Evolutionary conservation across 2,113 vertebrate genomes (phyloP).

Genomic region (Podiceps cristatus): DNA sequence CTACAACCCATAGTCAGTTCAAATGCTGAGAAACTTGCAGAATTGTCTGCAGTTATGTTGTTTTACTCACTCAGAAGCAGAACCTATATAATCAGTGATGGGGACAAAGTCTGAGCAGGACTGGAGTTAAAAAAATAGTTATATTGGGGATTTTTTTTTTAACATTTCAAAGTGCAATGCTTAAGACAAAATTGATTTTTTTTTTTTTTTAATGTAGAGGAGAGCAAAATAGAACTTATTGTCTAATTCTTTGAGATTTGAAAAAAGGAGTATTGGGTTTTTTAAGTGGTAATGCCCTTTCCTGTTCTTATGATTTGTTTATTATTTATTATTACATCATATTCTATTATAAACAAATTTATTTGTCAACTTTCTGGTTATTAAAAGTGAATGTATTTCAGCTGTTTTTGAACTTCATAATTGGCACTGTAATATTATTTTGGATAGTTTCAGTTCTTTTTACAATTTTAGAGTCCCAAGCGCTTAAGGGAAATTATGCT

Average conservation of each 20-base stretch:
- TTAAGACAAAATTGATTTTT: background rate
- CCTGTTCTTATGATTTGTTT: background rate
- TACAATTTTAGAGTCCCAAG: background rate
- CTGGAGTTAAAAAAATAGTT: background rate
- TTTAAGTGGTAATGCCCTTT: background rate
- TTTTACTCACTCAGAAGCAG: background rate
- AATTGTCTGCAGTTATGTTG: background rate
- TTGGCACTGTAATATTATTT: background rate
- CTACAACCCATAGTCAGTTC: background rate
- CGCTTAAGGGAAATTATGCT: background rate
- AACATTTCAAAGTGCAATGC: background rate
- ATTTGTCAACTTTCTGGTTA: background rate
- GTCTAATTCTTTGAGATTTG: background rate
- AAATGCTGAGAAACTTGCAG: background rate
- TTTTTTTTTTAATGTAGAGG: background rate
- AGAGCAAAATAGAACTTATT: background rate
- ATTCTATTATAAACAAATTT: background rate
- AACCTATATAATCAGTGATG: background rate
- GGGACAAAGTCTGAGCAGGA: background rate
- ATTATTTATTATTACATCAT: background rate
- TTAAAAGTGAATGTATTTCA: background rate
- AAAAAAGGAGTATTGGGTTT: background rate
- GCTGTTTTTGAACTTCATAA: background rate
- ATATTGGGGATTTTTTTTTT: background rate
- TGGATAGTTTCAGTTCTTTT: background rate